These are phyloP conservation scores for Theretra japonica DNA, from an alignment of 2,888 invertebrate species.

Conservation along the genomic window DNA sequence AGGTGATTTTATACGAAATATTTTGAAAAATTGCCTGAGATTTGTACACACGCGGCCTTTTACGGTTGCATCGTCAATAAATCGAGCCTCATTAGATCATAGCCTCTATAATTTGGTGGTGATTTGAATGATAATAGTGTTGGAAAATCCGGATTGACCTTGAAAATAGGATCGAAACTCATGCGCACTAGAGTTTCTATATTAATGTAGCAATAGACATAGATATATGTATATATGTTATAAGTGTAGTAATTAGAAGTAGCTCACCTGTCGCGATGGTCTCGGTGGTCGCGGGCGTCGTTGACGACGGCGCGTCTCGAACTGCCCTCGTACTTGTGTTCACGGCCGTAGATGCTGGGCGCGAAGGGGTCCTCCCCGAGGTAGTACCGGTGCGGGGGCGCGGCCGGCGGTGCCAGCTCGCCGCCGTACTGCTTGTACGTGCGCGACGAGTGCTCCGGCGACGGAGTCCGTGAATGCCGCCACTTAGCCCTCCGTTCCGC, in stretches of 20 bases:
- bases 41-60: not conserved
- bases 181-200: not conserved
- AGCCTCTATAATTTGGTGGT: not conserved
- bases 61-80: not conserved
- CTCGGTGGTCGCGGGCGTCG: slow-evolving; percentile 76
- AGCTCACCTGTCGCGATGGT: slow-evolving; percentile 80
- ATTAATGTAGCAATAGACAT: too few relatives aligned
- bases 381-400: slow-evolving; percentile 91
- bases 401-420: slow-evolving; percentile 76
- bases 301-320: slow-evolving; percentile 76
- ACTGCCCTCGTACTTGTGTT: slow-evolving; percentile 92
- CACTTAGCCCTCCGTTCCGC: slow-evolving; percentile 87
- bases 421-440: slow-evolving; percentile 81
- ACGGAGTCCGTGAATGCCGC: slow-evolving; percentile 85
- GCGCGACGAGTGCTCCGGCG: slow-evolving; percentile 84
- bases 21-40: not conserved
- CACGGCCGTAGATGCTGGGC: slow-evolving; percentile 92
- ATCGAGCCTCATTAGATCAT: not conserved
- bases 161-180: not conserved
- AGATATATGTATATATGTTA: too few relatives aligned
- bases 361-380: slow-evolving; percentile 94
- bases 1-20: not conserved
- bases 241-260: slow-evolving; percentile 31
- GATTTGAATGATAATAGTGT: not conserved
- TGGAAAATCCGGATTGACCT: not conserved